Evolutionary conservation across 2,797 vertebrate genomes (phyloP).

Genomic region (Halcyon smyrnensis): DNA sequence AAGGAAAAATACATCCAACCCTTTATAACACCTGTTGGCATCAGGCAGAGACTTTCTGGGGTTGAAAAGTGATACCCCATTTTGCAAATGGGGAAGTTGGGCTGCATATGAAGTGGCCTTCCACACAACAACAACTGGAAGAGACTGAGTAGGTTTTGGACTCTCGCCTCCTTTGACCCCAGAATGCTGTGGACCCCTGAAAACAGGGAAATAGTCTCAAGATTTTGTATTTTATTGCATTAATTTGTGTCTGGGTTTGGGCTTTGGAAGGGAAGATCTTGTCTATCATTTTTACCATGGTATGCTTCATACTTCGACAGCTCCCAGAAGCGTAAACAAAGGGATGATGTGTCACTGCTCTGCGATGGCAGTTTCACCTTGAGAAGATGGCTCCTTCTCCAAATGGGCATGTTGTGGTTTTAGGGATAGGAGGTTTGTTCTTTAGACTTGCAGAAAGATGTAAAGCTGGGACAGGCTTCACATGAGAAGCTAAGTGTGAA

Average conservation of each 20-base stretch:
- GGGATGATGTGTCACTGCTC: background rate
- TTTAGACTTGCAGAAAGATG: background rate
- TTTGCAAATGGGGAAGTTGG: background rate
- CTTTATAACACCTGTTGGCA: background rate
- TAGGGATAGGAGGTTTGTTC: background rate
- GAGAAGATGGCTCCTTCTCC: background rate
- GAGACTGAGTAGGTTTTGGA: background rate
- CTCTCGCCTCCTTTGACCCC: background rate
- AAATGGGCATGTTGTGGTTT: background rate
- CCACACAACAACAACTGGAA: rapidly evolving
- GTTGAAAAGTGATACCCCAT: background rate
- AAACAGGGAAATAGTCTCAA: background rate
- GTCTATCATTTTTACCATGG: background rate
- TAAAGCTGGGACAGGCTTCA: background rate
- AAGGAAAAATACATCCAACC: background rate
- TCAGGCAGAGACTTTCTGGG: background rate
- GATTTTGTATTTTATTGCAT: background rate
- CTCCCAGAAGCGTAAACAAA: background rate
- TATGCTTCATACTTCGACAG: background rate
- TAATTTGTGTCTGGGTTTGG: background rate
- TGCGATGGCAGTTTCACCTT: background rate
- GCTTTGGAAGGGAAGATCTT: background rate
- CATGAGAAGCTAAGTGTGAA: background rate
- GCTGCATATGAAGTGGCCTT: background rate
- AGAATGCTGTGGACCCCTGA: background rate